Percentiles rank a stretch among this genome's conserved stretches.
Conservation (phyloP, 2,797 vertebrate genomes). For the Hipposideros larvatus region DNA sequence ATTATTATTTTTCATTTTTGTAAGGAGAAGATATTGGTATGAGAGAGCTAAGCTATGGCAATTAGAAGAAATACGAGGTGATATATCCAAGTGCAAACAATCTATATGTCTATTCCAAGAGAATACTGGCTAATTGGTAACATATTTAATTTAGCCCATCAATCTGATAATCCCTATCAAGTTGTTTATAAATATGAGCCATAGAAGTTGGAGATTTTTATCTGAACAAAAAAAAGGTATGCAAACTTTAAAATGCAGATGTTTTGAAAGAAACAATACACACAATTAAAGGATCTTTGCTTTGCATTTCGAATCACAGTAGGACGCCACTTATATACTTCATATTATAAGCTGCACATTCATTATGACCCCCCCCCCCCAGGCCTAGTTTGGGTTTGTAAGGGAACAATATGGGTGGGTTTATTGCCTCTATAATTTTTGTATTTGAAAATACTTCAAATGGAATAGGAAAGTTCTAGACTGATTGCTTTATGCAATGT, state of each 20-base stretch:
- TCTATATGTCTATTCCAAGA: neutral
- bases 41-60: neutral
- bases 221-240: constrained; percentile 18
- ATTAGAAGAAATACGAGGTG: neutral
- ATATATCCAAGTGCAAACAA: neutral
- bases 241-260: constrained; percentile 24
- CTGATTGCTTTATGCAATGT: constrained; percentile 39
- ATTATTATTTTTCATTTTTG: neutral
- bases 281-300: constrained; percentile 34
- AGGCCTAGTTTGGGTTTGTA: constrained; percentile 62
- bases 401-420: constrained; percentile 19
- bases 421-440: constrained; percentile 68
- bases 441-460: constrained; percentile 64
- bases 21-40: neutral
- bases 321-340: constrained; percentile 49
- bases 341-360: constrained; percentile 27
- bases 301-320: constrained; percentile 48
- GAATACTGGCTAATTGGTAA: neutral
- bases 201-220: constrained; percentile 17
- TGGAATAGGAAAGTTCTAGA: constrained; percentile 44
- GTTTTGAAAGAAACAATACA: neutral
- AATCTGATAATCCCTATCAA: neutral
- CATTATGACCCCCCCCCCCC: neutral
- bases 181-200: constrained; percentile 1
- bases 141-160: neutral